Conservation (phyloP, 1,140 invertebrate genomes). For the Apocrypta bakeri region DNA sequence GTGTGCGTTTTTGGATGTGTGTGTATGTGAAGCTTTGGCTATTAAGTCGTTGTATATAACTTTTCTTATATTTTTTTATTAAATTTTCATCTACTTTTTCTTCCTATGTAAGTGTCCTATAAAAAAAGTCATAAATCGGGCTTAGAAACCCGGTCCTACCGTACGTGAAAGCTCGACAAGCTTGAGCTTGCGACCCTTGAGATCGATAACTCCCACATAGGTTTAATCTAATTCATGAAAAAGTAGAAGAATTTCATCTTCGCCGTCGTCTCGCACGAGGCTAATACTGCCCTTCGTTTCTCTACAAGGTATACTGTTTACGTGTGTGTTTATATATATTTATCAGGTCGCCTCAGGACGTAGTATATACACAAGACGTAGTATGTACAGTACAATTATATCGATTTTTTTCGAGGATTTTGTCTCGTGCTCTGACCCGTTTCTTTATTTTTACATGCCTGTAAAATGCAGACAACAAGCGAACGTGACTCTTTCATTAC, state of each 20-base stretch:
- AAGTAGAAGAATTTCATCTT: neutral
- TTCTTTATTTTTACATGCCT: neutral
- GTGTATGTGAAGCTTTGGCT: too few species aligned
- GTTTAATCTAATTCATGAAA: neutral
- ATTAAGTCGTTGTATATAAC: too few species aligned
- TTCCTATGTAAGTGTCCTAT: neutral
- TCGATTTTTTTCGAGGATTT: slow-evolving; percentile 3
- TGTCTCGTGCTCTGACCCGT: neutral
- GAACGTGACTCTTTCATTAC: neutral
- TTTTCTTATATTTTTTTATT: neutral
- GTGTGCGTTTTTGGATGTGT: too few species aligned
- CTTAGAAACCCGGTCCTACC: neutral
- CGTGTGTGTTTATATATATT: neutral
- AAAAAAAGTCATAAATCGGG: neutral
- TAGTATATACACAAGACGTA: too few species aligned
- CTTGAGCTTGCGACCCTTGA: neutral
- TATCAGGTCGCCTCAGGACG: neutral
- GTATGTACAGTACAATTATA: too few species aligned
- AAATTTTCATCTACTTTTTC: neutral
- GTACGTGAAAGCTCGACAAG: neutral
- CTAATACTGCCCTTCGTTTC: neutral
- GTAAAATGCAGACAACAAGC: neutral
- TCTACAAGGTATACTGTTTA: neutral
- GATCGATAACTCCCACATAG: neutral
- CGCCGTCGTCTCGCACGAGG: neutral